Evolutionary conservation across 2,113 vertebrate species (phyloP).

Genomic region (Haemorhous mexicanus): DNA sequence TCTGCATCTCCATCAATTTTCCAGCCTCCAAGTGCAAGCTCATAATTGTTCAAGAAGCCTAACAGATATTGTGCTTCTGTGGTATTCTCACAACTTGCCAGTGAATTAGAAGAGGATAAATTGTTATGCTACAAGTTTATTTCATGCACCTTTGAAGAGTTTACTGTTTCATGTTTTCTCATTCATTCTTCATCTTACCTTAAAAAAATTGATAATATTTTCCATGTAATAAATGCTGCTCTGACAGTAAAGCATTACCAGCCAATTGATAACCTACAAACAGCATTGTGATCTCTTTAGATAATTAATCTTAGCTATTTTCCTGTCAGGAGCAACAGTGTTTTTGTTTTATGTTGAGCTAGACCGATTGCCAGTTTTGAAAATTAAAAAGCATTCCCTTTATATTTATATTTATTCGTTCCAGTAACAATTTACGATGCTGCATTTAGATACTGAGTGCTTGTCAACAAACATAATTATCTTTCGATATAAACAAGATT

Average conservation of each 20-base stretch:
- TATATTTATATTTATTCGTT: slow-evolving; percentile 76
- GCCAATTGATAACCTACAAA: slow-evolving; percentile 78
- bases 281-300: slow-evolving; percentile 79
- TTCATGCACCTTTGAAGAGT: slow-evolving; percentile 54
- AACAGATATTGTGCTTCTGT: not conserved
- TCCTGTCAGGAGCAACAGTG: slow-evolving; percentile 74
- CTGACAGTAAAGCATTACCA: slow-evolving; percentile 76
- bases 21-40: not conserved
- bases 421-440: slow-evolving; percentile 89
- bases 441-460: slow-evolving; percentile 82
- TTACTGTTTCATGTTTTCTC: slow-evolving; percentile 51
- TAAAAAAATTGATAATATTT: slow-evolving; percentile 64
- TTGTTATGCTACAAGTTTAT: slow-evolving; percentile 30
- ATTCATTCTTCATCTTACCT: slow-evolving; percentile 46
- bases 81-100: not conserved
- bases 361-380: slow-evolving; percentile 89
- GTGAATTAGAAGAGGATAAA: slow-evolving; percentile 16
- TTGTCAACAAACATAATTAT: slow-evolving; percentile 93
- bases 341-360: slow-evolving; percentile 78
- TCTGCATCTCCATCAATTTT: not conserved
- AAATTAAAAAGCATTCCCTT: slow-evolving; percentile 93
- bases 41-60: not conserved
- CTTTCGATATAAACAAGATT: slow-evolving; percentile 94
- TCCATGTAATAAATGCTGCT: slow-evolving; percentile 73
- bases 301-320: slow-evolving; percentile 82